These are phyloP conservation scores for Micrastur ruficollis DNA, from an alignment of 2,797 vertebrate species.

Conservation along the genomic window DNA sequence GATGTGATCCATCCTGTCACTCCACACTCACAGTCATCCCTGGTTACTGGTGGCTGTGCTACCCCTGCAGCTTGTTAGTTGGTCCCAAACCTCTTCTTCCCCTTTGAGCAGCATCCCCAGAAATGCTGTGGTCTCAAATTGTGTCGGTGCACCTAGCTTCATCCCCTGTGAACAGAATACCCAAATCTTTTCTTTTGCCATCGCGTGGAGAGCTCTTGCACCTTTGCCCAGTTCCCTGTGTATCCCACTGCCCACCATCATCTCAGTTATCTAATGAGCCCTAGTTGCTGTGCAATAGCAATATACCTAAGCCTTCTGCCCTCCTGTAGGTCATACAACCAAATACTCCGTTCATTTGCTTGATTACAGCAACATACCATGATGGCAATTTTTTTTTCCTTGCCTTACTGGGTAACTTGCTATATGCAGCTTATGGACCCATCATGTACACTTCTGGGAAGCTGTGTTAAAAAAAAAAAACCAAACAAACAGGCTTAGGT, in stretches of 20 bases:
- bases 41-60: not conserved
- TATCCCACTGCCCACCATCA: not conserved
- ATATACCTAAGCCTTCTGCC: not conserved
- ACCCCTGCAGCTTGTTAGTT: not conserved
- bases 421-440: not conserved
- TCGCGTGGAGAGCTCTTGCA: not conserved
- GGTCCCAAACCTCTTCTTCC: not conserved
- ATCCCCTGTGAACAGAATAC: not conserved
- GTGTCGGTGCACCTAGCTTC: not conserved
- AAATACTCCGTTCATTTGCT: not conserved
- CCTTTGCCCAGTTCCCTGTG: not conserved
- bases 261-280: not conserved
- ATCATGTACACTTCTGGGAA: not conserved
- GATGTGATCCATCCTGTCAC: not conserved
- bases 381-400: not conserved
- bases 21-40: not conserved
- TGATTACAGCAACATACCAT: not conserved
- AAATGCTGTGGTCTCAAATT: not conserved
- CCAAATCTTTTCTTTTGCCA: not conserved
- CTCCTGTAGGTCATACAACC: not conserved
- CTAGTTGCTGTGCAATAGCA: not conserved
- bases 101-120: not conserved
- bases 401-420: not conserved
- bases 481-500: not conserved
- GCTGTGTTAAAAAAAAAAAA: not conserved